Base-by-base conservation (phyloP, 2,797 vertebrate genomes). In the Poeciliopsis presidionis region DNA sequence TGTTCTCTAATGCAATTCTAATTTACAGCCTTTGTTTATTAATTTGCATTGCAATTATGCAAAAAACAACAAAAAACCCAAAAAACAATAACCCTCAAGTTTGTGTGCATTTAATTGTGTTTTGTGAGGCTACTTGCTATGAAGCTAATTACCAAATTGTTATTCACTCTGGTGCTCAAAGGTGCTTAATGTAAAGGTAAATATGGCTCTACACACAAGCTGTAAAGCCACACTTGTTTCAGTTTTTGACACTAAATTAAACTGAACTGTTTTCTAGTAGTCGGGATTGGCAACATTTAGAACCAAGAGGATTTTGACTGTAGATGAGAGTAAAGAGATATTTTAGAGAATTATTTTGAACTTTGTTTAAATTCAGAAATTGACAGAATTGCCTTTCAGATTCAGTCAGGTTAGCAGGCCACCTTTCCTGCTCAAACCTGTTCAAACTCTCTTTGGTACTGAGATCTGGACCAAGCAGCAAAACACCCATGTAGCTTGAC, bases 21-120 rank as follows among this genome's bases (percentile, higher is more conserved):
- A 61, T 74, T 61, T 61, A 28, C 55, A 61, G 73, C 22, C 20
- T 46, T 20, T 61, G 73, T 74, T 57, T 28, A 30, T 74, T 61
- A 46, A 61, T 46, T 59, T 61, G n/a, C 51, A 61, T 30, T 61
- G 36, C 63, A 67, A 67, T 41, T 41, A 28, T 57, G 28, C 7
- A 46, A 43, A 33, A 41, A 74, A 28, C 13, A 43, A 8, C 45
- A 41, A 7, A 30, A 41, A 74, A 3, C 2, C 20, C 5, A 16
- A 7, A 12, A 5, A 59, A 43, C 43, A 41, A 28, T 2, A 59
- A 59, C n/a, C 8, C 41, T 30, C 16, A 33, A 46, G n/a, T 22
- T 28, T 28, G 9, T 22, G 5, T 18, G 41, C 8, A 45, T 8
- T 33, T 16, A 18, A 25, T 69, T 65, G 28, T 55, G 5, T 25